A percentile compares a stretch with the other conserved stretches of the same genome.
Evolutionary conservation across 2,113 vertebrate genomes (phyloP).

Genomic region (Leucoraja erinaceus): DNA sequence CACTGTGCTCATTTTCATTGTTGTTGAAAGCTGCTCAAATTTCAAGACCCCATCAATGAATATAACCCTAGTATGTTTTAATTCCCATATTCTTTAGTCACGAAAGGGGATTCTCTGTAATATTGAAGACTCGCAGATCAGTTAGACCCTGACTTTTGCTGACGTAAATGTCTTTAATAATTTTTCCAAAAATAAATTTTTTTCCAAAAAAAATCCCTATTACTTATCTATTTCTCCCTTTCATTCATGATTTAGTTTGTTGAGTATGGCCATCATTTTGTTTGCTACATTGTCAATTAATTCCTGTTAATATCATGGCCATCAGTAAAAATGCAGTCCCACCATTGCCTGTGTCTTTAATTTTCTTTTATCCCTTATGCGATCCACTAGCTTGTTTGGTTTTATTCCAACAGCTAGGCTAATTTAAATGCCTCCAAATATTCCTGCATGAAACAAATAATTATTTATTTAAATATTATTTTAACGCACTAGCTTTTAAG

Average conservation of each 20-base stretch:
- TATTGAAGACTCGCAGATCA: too few species aligned
- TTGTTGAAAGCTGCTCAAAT: too few species aligned
- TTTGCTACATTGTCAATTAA: neutral
- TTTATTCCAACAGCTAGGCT: neutral
- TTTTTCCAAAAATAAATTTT: too few species aligned
- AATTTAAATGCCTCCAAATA: neutral
- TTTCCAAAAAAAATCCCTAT: too few species aligned
- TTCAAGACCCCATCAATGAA: too few species aligned
- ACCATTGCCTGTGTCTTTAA: neutral
- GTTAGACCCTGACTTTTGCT: too few species aligned
- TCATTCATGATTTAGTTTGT: neutral
- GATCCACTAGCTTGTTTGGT: neutral
- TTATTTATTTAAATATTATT: neutral
- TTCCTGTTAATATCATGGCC: neutral
- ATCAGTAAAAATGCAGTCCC: neutral
- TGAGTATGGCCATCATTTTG: neutral
- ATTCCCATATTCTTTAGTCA: too few species aligned
- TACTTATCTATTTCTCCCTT: neutral
- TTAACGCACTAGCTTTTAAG: neutral
- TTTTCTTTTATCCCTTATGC: neutral
- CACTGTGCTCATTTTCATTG: too few species aligned
- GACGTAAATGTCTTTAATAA: too few species aligned
- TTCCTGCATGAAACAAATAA: neutral
- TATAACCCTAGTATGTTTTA: too few species aligned
- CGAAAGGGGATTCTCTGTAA: too few species aligned